Conservation (phyloP, 2,888 invertebrate genomes). For the Papilio demoleus region DNA sequence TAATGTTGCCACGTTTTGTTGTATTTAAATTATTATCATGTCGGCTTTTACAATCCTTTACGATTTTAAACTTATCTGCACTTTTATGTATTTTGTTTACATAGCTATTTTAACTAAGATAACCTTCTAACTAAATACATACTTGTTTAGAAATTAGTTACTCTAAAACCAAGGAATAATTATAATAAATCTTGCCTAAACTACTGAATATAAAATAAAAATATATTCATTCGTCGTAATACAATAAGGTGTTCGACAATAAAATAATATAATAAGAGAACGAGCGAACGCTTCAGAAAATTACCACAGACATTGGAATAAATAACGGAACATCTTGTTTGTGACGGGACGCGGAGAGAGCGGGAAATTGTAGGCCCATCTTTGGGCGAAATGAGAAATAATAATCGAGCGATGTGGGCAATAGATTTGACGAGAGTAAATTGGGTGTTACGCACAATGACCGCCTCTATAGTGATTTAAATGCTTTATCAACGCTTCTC, state of each 20-base stretch:
- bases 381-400: constrained; percentile 39
- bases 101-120: no score
- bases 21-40: neutral
- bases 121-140: no score
- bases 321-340: constrained; percentile 52
- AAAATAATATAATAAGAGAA: constrained; percentile 42
- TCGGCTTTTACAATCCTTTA: neutral
- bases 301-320: constrained; percentile 43
- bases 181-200: no score
- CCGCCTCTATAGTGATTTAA: constrained; percentile 4
- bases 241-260: constrained; percentile 32
- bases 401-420: constrained; percentile 44
- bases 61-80: no score
- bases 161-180: neutral
- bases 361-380: constrained; percentile 47
- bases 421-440: constrained; percentile 34
- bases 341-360: constrained; percentile 47
- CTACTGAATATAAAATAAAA: constrained; percentile 32
- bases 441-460: constrained; percentile 28
- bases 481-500: constrained; percentile 12
- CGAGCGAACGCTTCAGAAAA: constrained; percentile 42
- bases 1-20: constrained; percentile 13
- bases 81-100: no score
- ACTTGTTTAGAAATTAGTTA: no score
- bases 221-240: constrained; percentile 22